Conservation (phyloP, 64 coral and sea anemone species). For the Actinia equina region DNA sequence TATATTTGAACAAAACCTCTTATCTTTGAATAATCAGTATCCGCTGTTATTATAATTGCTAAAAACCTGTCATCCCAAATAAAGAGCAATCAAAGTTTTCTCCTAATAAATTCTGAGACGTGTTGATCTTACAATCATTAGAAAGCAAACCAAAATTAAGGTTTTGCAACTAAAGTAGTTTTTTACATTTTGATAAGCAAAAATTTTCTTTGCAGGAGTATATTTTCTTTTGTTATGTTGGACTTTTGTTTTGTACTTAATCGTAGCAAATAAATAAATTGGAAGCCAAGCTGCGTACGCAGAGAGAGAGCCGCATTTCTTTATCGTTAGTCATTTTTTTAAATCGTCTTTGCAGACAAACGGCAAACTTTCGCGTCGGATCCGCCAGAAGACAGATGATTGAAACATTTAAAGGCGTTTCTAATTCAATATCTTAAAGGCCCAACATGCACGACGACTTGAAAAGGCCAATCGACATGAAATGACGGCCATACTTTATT, state of each 20-base stretch:
- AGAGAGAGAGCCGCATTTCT: background rate
- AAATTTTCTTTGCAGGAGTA: background rate
- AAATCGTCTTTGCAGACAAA: too few species aligned
- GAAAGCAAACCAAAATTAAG: background rate
- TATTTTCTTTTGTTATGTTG: too few species aligned
- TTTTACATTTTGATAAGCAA: background rate
- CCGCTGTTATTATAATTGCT: background rate
- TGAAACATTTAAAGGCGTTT: too few species aligned
- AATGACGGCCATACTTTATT: background rate
- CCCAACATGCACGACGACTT: background rate
- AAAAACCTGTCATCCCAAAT: background rate
- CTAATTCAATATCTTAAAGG: background rate
- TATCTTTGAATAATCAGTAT: background rate
- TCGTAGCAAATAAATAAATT: background rate
- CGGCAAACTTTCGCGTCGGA: too few species aligned
- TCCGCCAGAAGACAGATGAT: too few species aligned
- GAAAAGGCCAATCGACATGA: too few species aligned
- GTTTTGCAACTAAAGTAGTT: background rate
- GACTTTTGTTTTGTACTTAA: background rate
- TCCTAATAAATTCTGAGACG: background rate
- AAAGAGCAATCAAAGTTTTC: background rate
- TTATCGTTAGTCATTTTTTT: too few species aligned
- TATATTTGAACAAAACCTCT: background rate
- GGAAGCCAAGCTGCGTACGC: background rate
- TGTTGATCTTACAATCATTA: background rate